Percentiles rank a stretch among this genome's conserved stretches.
phyloP scores from a whole-genome alignment of 1,140 invertebrate species.

The Pollicipes pollicipes region DNA sequence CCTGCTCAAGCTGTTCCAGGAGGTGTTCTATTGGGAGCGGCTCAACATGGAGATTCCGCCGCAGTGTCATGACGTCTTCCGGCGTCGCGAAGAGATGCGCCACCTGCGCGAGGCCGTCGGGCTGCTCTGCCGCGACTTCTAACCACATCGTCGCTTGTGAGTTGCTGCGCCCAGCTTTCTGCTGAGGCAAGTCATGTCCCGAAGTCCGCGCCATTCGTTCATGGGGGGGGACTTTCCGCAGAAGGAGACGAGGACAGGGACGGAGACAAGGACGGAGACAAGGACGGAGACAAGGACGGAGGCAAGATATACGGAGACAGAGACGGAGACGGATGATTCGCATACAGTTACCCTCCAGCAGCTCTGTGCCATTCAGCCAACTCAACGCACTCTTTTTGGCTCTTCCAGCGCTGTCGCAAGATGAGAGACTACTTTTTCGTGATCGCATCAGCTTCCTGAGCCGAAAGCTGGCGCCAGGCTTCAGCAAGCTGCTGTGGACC shows the following conservation, averaged over 20 bases:
- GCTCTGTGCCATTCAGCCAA: too few species aligned
- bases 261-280: too few species aligned
- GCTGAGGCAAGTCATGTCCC: too few species aligned
- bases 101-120: constrained; percentile 53
- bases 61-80: constrained; percentile 35
- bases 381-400: too few species aligned
- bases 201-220: too few species aligned
- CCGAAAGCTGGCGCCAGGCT: constrained; percentile 58
- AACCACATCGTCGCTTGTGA: constrained; percentile 48
- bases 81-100: constrained; percentile 40
- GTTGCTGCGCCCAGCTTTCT: too few species aligned
- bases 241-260: too few species aligned
- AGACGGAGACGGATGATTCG: too few species aligned
- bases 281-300: too few species aligned
- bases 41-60: constrained; percentile 44
- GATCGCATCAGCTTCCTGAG: constrained; percentile 40
- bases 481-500: constrained; percentile 57
- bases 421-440: constrained; percentile 36
- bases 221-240: too few species aligned
- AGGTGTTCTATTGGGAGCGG: constrained; percentile 47
- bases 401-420: constrained; percentile 24
- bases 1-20: constrained; percentile 40
- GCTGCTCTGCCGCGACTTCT: constrained; percentile 51
- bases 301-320: too few species aligned
- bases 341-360: too few species aligned